phyloP scores from a whole-genome alignment of 2,113 vertebrate species.

The Myotis yumanensis region DNA sequence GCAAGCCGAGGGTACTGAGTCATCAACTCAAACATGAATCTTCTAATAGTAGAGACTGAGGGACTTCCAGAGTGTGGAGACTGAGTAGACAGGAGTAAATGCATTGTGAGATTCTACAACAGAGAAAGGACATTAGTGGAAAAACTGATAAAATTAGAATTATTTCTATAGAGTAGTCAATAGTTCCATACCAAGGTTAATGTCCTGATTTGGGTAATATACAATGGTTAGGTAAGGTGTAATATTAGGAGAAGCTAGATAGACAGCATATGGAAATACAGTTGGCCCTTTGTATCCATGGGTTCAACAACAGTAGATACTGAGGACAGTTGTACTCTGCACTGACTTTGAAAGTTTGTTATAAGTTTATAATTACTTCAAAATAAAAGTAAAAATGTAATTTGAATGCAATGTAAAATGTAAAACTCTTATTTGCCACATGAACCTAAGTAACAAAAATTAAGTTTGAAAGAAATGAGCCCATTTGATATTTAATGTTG shows the following conservation, averaged over 20 bases:
- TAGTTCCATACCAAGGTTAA: not conserved
- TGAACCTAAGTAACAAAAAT: not conserved
- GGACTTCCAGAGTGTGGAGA: not conserved
- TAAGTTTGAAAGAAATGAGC: not conserved
- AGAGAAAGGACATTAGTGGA: not conserved
- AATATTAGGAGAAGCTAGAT: not conserved
- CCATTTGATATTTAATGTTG: not conserved
- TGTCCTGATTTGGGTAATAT: not conserved
- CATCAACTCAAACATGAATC: not conserved
- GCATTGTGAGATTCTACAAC: not conserved
- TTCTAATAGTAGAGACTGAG: not conserved
- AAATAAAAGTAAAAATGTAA: not conserved
- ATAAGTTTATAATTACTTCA: slow-evolving; percentile 16
- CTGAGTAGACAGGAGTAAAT: not conserved
- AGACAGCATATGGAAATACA: not conserved
- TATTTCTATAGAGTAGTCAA: not conserved
- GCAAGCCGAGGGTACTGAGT: slow-evolving; percentile 69
- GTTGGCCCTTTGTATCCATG: no score
- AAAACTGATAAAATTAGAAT: not conserved
- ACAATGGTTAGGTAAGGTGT: not conserved
- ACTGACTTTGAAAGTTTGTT: not conserved
- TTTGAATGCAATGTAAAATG: not conserved
- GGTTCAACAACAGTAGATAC: not conserved
- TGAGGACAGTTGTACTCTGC: not conserved
- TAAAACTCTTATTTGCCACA: not conserved